Conservation (phyloP, 2,888 invertebrate genomes). For the Schizotus pectinicornis region DNA sequence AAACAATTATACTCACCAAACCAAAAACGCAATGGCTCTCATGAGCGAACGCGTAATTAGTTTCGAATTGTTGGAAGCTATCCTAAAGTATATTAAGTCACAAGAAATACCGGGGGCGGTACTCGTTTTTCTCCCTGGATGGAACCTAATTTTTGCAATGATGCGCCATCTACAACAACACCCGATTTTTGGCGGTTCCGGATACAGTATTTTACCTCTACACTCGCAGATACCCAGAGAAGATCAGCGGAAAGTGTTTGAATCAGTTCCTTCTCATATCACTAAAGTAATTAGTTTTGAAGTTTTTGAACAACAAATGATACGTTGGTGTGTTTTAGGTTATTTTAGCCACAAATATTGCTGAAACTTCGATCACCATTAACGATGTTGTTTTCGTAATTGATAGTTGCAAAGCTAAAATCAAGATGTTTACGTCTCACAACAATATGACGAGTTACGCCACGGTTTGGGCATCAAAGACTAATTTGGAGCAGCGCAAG, state of each 20-base stretch:
- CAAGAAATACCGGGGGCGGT: constrained; percentile 80
- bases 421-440: constrained; percentile 97
- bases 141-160: constrained; percentile 94
- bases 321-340: too few species aligned
- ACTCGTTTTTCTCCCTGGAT: constrained; percentile 92
- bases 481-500: constrained; percentile 93
- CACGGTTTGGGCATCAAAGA: constrained; percentile 93
- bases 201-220: constrained; percentile 86
- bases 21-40: constrained; percentile 72
- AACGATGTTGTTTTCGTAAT: constrained; percentile 98
- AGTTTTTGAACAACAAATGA: too few species aligned
- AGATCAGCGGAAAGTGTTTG: constrained; percentile 93
- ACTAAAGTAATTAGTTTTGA: constrained; percentile 72
- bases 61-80: constrained; percentile 88
- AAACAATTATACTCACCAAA: constrained; percentile 56
- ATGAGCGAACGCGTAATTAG: constrained; percentile 91
- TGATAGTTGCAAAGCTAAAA: constrained; percentile 96
- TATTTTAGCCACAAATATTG: constrained; percentile 96
- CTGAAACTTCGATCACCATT: constrained; percentile 97
- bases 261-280: constrained; percentile 80
- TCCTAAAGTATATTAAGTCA: constrained; percentile 69
- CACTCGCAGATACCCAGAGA: constrained; percentile 97
- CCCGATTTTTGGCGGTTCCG: constrained; percentile 62
- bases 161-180: constrained; percentile 84
- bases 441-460: constrained; percentile 99